Conservation (phyloP, 2,113 vertebrate genomes). For the Paraplagusia blochii region DNA sequence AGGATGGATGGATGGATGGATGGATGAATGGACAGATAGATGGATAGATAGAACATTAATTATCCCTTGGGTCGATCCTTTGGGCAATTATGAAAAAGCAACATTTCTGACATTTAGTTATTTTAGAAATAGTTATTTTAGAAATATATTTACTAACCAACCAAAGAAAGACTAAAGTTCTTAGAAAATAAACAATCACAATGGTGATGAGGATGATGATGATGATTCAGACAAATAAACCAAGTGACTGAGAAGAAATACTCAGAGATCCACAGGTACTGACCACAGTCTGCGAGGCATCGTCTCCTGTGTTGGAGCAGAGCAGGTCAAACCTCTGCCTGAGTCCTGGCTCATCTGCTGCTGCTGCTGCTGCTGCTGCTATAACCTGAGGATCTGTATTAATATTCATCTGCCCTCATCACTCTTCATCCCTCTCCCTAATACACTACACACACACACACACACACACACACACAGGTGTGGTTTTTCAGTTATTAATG, state of each 20-base stretch:
- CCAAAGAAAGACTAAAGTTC: no score
- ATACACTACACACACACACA: conserved; percentile 4
- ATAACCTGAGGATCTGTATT: conserved; percentile 34
- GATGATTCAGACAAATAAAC: neutral
- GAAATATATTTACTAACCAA: no score
- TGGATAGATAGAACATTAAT: no score
- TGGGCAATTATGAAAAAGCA: no score
- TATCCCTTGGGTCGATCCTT: no score
- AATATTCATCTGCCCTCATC: conserved; percentile 50
- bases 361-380: conserved; percentile 38
- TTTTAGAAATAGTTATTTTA: no score
- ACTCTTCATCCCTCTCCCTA: neutral
- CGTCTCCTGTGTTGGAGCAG: conserved; percentile 25
- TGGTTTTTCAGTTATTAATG: conserved; percentile 65
- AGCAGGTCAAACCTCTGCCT: conserved; percentile 25
- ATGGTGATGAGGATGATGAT: no score
- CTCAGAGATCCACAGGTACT: conserved; percentile 25
- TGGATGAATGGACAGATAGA: no score
- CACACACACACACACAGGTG: conserved; percentile 12
- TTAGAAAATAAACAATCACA: no score
- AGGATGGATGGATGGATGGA: no score
- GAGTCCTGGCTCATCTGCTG: conserved; percentile 10
- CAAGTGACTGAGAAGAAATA: neutral
- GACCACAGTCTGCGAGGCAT: conserved; percentile 72
- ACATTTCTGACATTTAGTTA: no score